These are phyloP conservation scores for Clunio marinus DNA, from an alignment of 2,888 invertebrate genomes.

Conservation along the genomic window DNA sequence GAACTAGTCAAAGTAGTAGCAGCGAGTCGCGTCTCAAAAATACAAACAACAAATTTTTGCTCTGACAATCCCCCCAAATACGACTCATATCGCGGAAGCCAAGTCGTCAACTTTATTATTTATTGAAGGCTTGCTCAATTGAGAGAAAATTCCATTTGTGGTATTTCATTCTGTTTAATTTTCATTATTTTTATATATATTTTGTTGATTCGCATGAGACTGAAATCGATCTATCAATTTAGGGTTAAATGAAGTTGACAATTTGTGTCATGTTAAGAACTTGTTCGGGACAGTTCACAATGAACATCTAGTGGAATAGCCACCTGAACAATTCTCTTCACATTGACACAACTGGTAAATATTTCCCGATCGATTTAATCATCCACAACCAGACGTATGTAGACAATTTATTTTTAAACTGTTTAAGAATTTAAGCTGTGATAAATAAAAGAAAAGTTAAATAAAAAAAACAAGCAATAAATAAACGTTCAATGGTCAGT, in stretches of 20 bases:
- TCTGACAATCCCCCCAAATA: neutral
- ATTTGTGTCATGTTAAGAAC: too few species aligned
- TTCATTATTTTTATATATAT: neutral
- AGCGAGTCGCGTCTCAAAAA: neutral
- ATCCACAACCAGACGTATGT: neutral
- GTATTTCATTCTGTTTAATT: too few species aligned
- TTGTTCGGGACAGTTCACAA: too few species aligned
- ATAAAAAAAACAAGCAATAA: neutral
- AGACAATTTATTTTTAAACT: constrained; percentile 8
- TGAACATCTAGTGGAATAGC: too few species aligned
- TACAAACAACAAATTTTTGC: neutral
- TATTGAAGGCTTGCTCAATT: too few species aligned
- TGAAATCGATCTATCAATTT: neutral
- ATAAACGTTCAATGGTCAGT: neutral
- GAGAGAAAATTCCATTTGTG: neutral
- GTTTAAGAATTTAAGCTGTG: constrained; percentile 9
- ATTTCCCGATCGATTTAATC: neutral
- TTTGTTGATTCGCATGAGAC: neutral
- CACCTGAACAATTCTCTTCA: neutral
- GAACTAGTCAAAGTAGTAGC: neutral
- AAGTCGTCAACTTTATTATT: too few species aligned
- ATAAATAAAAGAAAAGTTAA: neutral
- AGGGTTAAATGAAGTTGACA: neutral
- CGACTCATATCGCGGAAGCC: neutral
- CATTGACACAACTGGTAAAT: neutral